Conservation (phyloP, 1,140 invertebrate genomes). For the Drosophila asahinai region DNA sequence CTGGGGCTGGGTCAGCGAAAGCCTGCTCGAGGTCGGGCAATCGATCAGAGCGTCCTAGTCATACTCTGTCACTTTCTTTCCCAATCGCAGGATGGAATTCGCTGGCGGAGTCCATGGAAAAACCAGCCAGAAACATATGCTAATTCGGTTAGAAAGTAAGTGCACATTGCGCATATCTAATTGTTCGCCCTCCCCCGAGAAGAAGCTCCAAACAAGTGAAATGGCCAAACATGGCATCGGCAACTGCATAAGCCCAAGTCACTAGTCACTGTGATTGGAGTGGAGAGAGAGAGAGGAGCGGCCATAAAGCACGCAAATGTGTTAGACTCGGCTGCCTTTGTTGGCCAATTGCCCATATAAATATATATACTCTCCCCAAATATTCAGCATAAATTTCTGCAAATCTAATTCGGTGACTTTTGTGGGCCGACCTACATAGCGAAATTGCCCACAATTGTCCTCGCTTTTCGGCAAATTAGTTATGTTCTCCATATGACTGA, state of each 20-base stretch:
- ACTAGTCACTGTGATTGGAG: slow-evolving; percentile 71
- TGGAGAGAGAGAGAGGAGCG: slow-evolving; percentile 30
- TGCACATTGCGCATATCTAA: slow-evolving; percentile 55
- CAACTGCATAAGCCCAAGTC: slow-evolving; percentile 63
- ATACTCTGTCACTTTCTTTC: slow-evolving; percentile 46
- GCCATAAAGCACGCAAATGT: slow-evolving; percentile 74
- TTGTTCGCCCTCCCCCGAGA: slow-evolving; percentile 37
- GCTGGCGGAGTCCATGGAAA: slow-evolving; percentile 1
- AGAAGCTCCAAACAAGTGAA: slow-evolving; percentile 72
- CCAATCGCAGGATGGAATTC: slow-evolving; percentile 39
- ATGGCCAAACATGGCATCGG: slow-evolving; percentile 73
- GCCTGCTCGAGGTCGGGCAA: slow-evolving; percentile 25
- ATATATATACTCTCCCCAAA: slow-evolving; percentile 54
- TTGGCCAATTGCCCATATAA: slow-evolving; percentile 79
- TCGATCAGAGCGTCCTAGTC: slow-evolving; percentile 36
- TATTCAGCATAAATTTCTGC: slow-evolving; percentile 68
- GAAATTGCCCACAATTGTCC: slow-evolving; percentile 37
- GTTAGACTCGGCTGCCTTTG: slow-evolving; percentile 65
- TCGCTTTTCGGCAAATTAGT: slow-evolving; percentile 72
- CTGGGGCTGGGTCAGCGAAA: slow-evolving; percentile 45
- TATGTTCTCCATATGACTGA: slow-evolving; percentile 39
- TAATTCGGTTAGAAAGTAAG: slow-evolving; percentile 59
- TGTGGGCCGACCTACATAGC: slow-evolving; percentile 46
- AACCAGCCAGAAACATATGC: slow-evolving; percentile 39
- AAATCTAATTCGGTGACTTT: slow-evolving; percentile 67